Conservation (phyloP, 1,140 invertebrate species). For the Eriosoma lanigerum region DNA sequence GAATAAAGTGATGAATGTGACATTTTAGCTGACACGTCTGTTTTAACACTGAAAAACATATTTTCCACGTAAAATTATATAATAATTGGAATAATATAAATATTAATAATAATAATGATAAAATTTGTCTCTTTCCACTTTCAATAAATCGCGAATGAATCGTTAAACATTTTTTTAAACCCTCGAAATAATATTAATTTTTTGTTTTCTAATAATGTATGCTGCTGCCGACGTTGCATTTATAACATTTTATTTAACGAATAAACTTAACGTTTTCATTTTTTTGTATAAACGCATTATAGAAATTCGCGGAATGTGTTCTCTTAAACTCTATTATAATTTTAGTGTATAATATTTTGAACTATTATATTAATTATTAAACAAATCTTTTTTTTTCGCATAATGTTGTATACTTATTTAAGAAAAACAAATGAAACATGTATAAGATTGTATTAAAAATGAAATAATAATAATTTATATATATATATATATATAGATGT, state of each 20-base stretch:
- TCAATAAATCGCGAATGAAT: too few relatives aligned
- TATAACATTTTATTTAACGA: neutral
- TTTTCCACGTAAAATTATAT: too few relatives aligned
- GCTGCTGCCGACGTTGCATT: slow-evolving; percentile 41
- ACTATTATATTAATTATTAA: neutral
- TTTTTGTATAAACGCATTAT: neutral
- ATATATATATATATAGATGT: neutral
- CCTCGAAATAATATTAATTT: too few relatives aligned
- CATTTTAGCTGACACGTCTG: too few relatives aligned
- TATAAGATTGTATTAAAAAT: neutral
- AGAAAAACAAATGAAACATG: neutral
- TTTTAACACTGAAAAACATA: too few relatives aligned
- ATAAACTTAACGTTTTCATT: neutral
- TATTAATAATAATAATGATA: too few relatives aligned
- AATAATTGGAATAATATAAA: too few relatives aligned
- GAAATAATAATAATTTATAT: neutral
- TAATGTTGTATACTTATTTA: neutral
- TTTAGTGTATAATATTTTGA: too few relatives aligned
- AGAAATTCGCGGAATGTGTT: slow-evolving; percentile 10
- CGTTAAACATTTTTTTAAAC: too few relatives aligned
- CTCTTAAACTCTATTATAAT: neutral
- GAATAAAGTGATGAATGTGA: too few relatives aligned
- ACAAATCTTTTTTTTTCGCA: neutral
- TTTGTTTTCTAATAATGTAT: neutral
- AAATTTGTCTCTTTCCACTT: too few relatives aligned